Evolutionary conservation across 2,888 invertebrate species (phyloP).

Genomic region (Lasioglossum villosulum): DNA sequence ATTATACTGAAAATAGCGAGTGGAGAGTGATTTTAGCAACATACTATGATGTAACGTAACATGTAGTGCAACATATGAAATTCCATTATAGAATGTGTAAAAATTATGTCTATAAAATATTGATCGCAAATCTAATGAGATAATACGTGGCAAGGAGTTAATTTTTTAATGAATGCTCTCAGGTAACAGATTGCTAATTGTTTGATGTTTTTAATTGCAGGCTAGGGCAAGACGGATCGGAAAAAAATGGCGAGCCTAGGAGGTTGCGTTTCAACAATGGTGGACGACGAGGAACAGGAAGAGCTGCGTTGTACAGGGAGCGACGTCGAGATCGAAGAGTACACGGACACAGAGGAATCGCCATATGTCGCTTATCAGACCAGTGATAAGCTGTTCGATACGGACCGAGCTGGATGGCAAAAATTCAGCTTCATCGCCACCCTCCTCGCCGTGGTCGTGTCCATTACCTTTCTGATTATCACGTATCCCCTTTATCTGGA

Average conservation of each 20-base stretch:
- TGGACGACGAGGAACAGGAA: slow-evolving; percentile 82
- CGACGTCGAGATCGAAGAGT: slow-evolving; percentile 81
- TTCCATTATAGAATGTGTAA: no score
- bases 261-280: slow-evolving; percentile 77
- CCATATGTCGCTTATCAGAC: slow-evolving; percentile 79
- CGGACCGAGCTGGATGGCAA: slow-evolving; percentile 79
- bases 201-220: not conserved
- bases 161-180: not conserved
- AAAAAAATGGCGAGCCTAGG: slow-evolving; percentile 65
- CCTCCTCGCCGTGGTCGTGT: slow-evolving; percentile 84
- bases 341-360: slow-evolving; percentile 81
- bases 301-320: slow-evolving; percentile 80
- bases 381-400: slow-evolving; percentile 80
- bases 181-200: not conserved
- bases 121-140: not conserved
- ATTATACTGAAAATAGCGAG: not conserved
- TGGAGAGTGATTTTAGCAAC: no score
- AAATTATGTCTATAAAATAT: not conserved
- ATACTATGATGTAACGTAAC: no score
- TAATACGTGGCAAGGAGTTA: not conserved
- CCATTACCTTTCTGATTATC: slow-evolving; percentile 85
- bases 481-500: slow-evolving; percentile 86
- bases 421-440: slow-evolving; percentile 85
- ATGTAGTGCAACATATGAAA: no score
- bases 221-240: not conserved